Evolutionary conservation across 2,797 vertebrate genomes (phyloP).

Genomic region (Peromyscus aztecus): DNA sequence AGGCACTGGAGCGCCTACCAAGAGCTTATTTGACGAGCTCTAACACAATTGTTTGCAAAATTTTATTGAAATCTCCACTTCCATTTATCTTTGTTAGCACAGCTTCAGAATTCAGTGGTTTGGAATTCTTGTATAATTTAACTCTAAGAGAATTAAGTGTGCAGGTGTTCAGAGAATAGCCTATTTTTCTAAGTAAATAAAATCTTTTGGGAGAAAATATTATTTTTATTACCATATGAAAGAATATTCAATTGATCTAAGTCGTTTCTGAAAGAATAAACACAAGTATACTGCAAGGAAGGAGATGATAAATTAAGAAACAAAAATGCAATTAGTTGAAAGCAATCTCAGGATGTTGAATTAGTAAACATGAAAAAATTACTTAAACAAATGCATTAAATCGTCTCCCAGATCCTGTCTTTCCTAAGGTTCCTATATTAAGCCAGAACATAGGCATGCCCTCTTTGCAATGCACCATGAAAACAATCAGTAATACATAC

Average conservation of each 20-base stretch:
- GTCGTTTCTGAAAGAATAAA: constrained; percentile 70
- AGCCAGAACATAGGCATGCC: background rate
- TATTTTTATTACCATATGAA: constrained; percentile 78
- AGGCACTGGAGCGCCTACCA: constrained; percentile 81
- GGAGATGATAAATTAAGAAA: constrained; percentile 64
- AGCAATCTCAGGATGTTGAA: constrained; percentile 59
- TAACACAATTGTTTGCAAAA: constrained; percentile 89
- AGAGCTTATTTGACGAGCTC: constrained; percentile 85
- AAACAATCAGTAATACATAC: background rate
- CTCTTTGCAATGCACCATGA: background rate
- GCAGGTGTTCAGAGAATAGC: constrained; percentile 79
- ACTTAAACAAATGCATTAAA: constrained; percentile 21
- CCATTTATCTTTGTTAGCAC: constrained; percentile 89
- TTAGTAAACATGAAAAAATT: constrained; percentile 63
- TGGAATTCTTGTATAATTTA: constrained; percentile 86
- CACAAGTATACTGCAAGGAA: constrained; percentile 40
- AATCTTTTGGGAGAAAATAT: constrained; percentile 79
- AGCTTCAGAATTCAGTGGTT: constrained; percentile 83
- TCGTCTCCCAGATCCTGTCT: background rate
- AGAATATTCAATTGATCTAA: constrained; percentile 72
- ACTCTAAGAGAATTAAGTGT: constrained; percentile 83
- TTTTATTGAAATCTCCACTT: constrained; percentile 87
- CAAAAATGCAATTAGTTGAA: constrained; percentile 70
- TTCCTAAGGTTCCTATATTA: constrained; percentile 36
- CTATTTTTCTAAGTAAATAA: constrained; percentile 85